Evolutionary conservation across 2,797 vertebrate species (phyloP), one percentile per base, ranked within the genome.

Genomic region (Acrocephalus scirpaceus): DNA sequence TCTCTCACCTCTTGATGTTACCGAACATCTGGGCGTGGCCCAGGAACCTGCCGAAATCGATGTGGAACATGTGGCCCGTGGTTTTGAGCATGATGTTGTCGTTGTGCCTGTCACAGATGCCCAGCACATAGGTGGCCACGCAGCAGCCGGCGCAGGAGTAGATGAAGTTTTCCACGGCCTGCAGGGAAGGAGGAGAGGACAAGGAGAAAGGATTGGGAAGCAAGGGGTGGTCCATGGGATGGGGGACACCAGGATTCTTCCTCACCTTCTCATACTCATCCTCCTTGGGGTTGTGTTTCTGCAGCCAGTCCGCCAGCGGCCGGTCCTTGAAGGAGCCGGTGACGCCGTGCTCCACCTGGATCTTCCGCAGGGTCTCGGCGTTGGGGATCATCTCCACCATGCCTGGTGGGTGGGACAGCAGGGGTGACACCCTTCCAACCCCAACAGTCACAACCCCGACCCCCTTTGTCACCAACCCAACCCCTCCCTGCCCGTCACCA

Each of bases 51-150:
- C 99, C 99, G 0, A 99, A 99, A 97, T 99, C 99, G 17, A 99
- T 99, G 97, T 99, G 99, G 96, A 99, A 99, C 99, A 99, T 99
- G 97, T 99, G 99, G 12, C 99, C 99, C 0, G 99, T 99, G 90
- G 99, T 99, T 97, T 99, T 99, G 86, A 99, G 98, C 99, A 99
- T 99, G 98, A 99, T 99, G 97, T 99, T 99, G 98, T 99, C 99
- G 0, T 99, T 99, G 97, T 99, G 99, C 29, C 99, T 98, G 96
- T 99, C 99, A 0, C 99, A 99, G 97, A 99, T 99, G 56, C 99
- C 99, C 97, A 99, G 96, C 87, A 99, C 98, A 9, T 99, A 99
- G 4, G 99, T 99, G 67, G 99, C 99, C 95, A 99, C 99, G 1
- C 99, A 99, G 97, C 99, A 99, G 96, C 99, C 99, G 0, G 99